Conservation (phyloP, 2,113 vertebrate genomes). For the Muntiacus muntjak region DNA sequence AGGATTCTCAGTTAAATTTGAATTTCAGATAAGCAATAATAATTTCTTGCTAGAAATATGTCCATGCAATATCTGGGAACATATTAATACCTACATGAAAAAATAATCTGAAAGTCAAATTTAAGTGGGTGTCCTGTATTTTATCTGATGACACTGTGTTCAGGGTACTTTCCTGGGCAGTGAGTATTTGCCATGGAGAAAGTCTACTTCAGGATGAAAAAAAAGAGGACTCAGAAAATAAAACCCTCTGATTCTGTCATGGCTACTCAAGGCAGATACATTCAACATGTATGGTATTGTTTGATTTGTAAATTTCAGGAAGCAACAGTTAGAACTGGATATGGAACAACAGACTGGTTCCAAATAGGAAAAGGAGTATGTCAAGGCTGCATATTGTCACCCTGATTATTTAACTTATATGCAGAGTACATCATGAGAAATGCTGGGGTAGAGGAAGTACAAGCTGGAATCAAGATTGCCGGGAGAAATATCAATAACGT, state of each 20-base stretch:
- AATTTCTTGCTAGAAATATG: neutral
- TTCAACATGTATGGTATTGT: neutral
- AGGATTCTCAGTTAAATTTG: neutral
- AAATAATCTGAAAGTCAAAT: neutral
- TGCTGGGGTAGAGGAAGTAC: accelerated
- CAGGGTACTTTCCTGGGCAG: neutral
- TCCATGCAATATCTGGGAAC: neutral
- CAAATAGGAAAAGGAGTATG: neutral
- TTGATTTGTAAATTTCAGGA: neutral
- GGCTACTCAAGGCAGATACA: neutral
- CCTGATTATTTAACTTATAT: neutral
- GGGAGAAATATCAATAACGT: neutral
- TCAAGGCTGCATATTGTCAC: neutral
- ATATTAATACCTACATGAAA: neutral
- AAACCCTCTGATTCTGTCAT: neutral
- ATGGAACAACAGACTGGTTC: neutral
- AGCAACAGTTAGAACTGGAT: neutral
- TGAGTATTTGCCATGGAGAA: neutral
- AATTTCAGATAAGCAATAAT: constrained; percentile 1
- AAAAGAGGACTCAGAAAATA: neutral
- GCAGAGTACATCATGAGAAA: neutral
- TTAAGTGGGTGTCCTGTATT: neutral
- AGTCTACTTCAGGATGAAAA: neutral
- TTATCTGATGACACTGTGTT: neutral
- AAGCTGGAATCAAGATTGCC: neutral